Percentiles rank a stretch among this genome's conserved stretches.
phyloP scores from a whole-genome alignment of 2,113 vertebrate genomes.

The Entomyzon cyanotis region DNA sequence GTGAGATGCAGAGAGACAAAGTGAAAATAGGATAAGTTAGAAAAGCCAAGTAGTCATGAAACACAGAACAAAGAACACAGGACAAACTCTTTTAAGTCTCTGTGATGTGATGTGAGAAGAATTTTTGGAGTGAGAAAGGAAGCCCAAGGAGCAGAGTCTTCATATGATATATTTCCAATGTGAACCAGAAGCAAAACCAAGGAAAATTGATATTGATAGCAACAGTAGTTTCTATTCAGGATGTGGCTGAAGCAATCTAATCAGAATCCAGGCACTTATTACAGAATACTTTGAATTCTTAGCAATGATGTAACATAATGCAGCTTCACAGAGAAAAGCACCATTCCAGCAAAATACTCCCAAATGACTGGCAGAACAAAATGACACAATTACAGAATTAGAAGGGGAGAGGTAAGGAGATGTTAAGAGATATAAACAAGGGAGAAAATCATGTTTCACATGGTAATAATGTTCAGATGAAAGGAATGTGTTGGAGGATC shows the following conservation, averaged over 20 bases:
- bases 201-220: neutral
- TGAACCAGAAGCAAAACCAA: neutral
- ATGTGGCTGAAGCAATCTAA: neutral
- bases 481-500: slow-evolving; percentile 22
- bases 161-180: neutral
- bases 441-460: slow-evolving; percentile 24
- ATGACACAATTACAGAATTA: slow-evolving; percentile 44
- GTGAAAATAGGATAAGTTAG: neutral
- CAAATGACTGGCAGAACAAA: neutral
- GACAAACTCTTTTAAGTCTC: neutral
- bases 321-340: slow-evolving; percentile 11
- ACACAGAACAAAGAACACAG: neutral
- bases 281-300: slow-evolving; percentile 21
- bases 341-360: neutral
- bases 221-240: neutral
- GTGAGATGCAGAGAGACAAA: neutral
- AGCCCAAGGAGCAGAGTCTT: neutral
- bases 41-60: neutral
- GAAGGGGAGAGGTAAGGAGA: slow-evolving; percentile 9
- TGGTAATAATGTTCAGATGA: slow-evolving; percentile 40
- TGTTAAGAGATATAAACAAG: slow-evolving; percentile 47
- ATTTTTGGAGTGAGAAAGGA: neutral
- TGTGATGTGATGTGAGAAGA: neutral
- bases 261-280: slow-evolving; percentile 6
- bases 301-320: neutral